phyloP scores from a whole-genome alignment of 1,140 invertebrate genomes.

The Aphis gossypii region DNA sequence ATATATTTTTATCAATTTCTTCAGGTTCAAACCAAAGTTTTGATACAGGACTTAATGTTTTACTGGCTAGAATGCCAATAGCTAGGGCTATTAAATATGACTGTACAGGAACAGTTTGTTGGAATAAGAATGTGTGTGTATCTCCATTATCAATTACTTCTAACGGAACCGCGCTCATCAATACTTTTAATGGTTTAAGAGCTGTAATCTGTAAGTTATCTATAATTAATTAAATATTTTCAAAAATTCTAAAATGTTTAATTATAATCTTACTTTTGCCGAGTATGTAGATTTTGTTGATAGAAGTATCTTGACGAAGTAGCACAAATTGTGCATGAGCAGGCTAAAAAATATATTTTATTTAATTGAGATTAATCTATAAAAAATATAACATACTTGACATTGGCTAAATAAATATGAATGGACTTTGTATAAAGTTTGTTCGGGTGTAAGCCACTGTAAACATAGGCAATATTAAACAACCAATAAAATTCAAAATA shows the following conservation, averaged over 20 bases:
- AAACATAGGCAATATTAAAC: too few relatives aligned
- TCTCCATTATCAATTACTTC: constrained; percentile 61
- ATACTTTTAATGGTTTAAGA: constrained; percentile 77
- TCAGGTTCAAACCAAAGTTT: constrained; percentile 90
- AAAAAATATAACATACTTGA: constrained; percentile 69
- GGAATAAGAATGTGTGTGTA: constrained; percentile 70
- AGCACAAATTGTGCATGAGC: constrained; percentile 87
- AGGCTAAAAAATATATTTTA: constrained; percentile 69
- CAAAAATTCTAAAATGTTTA: constrained; percentile 60
- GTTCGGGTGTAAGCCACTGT: constrained; percentile 84
- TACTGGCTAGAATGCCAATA: constrained; percentile 80
- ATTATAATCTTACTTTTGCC: constrained; percentile 67
- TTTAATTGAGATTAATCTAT: constrained; percentile 50
- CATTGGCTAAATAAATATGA: constrained; percentile 94
- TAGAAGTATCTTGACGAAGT: constrained; percentile 93
- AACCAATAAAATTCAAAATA: too few relatives aligned
- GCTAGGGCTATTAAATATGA: constrained; percentile 86
- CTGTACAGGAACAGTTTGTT: constrained; percentile 79
- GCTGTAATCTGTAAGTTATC: constrained; percentile 72
- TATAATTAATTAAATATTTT: constrained; percentile 2
- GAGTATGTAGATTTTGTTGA: constrained; percentile 87
- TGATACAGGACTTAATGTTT: constrained; percentile 79
- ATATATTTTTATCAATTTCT: constrained; percentile 82
- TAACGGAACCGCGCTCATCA: constrained; percentile 85
- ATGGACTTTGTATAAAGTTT: constrained; percentile 85